A percentile compares a stretch with the other conserved stretches of the same genome.
These are phyloP conservation scores for Prenolepis imparis DNA, from an alignment of 2,888 invertebrate species.

Conservation along the genomic window DNA sequence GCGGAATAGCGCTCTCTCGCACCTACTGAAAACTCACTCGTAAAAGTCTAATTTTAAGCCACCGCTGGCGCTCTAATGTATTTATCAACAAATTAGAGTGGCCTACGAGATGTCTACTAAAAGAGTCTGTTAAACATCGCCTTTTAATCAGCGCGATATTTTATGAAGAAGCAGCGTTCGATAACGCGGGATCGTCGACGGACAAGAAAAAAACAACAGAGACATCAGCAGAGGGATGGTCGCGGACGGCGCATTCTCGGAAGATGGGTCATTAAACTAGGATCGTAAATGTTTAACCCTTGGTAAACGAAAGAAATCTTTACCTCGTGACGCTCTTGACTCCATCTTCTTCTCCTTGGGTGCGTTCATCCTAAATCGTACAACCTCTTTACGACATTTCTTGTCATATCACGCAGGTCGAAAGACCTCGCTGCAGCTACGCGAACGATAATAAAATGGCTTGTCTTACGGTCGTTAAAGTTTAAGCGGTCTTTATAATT, in stretches of 20 bases:
- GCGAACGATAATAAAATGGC: slow-evolving; percentile 44
- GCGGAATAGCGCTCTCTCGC: slow-evolving; percentile 69
- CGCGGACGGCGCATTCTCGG: slow-evolving; percentile 57
- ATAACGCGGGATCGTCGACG: background rate
- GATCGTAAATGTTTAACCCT: slow-evolving; percentile 73
- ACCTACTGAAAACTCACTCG: slow-evolving; percentile 71
- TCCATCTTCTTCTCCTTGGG: slow-evolving; percentile 5
- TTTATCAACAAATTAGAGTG: slow-evolving; percentile 80
- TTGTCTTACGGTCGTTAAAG: slow-evolving; percentile 47
- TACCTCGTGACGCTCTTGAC: background rate
- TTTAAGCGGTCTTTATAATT: slow-evolving; percentile 28
- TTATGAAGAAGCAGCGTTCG: slow-evolving; percentile 18
- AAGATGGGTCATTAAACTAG: slow-evolving; percentile 67
- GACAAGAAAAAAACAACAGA: background rate
- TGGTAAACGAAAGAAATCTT: slow-evolving; percentile 52
- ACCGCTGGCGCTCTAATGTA: slow-evolving; percentile 69
- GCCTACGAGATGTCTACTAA: slow-evolving; percentile 34
- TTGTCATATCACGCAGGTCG: slow-evolving; percentile 29
- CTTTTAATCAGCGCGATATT: slow-evolving; percentile 56
- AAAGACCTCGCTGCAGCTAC: slow-evolving; percentile 27
- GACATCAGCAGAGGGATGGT: slow-evolving; percentile 1
- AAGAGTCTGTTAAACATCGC: slow-evolving; percentile 17
- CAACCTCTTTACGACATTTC: slow-evolving; percentile 44
- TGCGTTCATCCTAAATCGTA: slow-evolving; percentile 29
- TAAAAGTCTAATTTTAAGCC: slow-evolving; percentile 81